Base-by-base conservation (phyloP, 2,888 invertebrate species). In the Ennomos erosarius region DNA sequence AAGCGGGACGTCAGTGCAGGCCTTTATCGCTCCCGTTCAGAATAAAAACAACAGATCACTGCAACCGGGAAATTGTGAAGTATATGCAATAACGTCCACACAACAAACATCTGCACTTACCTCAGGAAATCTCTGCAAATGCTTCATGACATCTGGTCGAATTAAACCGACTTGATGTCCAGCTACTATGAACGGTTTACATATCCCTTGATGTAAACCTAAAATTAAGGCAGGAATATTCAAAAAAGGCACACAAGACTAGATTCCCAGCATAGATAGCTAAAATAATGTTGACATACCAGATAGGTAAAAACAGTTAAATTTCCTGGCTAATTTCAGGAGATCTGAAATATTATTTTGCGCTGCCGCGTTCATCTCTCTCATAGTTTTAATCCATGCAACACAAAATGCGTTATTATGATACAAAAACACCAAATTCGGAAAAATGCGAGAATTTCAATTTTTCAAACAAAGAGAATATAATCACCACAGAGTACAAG, bases 81-180 rank as follows among this genome's bases (percentile, higher is more conserved):
- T n/a, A n/a, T n/a, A n/a, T n/a, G n/a, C n/a, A n/a, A n/a, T n/a
- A n/a, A n/a, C n/a, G n/a, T n/a, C n/a, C n/a, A n/a, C n/a, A n/a
- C n/a, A n/a, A n/a, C n/a, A n/a, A 16, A 16, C 16, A 26, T 13
- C 36, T 51, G 43, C 26, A 57, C 68, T 89, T 91, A 96, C 96
- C 93, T 97, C 96, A 43, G 98, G 97, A 85, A 96, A 97, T 84
- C 95, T 94, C 67, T 95, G 90, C 63, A 98, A 93, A 80, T 97
- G 95, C 84, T 95, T 95, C 89, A 96, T 94, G 56, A 98, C 96
- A 92, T 98, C 96, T 52, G 96, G 95, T 71, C 96, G 94, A 71
- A 98, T 95, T 65, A 98, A 92, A 62, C 98, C 98, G 57, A 98
- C 97, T 93, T 98, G 97, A 79, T 96, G 96, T 55, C 97, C 97